Conservation (phyloP, 2,888 invertebrate species). For the Drosophila kanekoi region DNA sequence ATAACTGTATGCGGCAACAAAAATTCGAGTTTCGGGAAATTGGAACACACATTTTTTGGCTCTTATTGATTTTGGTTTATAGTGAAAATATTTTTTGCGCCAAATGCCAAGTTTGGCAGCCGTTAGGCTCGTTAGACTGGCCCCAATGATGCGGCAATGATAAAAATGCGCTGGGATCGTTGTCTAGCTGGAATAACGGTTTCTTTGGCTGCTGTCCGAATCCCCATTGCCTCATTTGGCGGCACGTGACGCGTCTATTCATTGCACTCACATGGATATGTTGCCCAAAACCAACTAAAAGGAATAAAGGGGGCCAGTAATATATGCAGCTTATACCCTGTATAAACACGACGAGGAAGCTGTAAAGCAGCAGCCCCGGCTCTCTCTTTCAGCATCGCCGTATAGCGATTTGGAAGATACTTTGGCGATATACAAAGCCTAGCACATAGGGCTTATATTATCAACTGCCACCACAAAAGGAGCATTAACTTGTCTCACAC, state of each 20-base stretch:
- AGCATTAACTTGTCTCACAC: too few species aligned
- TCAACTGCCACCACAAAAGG: not conserved
- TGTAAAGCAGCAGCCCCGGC: too few species aligned
- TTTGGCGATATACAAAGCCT: not conserved
- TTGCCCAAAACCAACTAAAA: not conserved
- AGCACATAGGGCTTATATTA: too few species aligned
- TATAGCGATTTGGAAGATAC: not conserved
- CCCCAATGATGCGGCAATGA: slow-evolving; percentile 55
- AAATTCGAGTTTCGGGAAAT: slow-evolving; percentile 56
- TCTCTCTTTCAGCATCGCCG: too few species aligned
- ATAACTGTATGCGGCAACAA: slow-evolving; percentile 51
- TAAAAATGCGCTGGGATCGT: slow-evolving; percentile 36
- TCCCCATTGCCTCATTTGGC: slow-evolving; percentile 24
- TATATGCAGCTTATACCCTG: not conserved
- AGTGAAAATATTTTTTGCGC: slow-evolving; percentile 54
- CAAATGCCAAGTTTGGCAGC: slow-evolving; percentile 33
- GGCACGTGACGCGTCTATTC: slow-evolving; percentile 6
- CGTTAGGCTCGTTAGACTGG: slow-evolving; percentile 57
- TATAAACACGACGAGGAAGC: not conserved
- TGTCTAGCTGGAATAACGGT: slow-evolving; percentile 25
- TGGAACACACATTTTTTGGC: slow-evolving; percentile 54
- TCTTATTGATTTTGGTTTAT: slow-evolving; percentile 53
- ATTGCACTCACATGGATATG: not conserved
- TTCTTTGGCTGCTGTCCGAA: slow-evolving; percentile 3
- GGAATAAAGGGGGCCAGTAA: not conserved